Percentiles rank a stretch among this genome's conserved stretches.
These are phyloP conservation scores for Caenorhabditis sp. DNA, from an alignment of 2,888 invertebrate species.

Conservation along the genomic window DNA sequence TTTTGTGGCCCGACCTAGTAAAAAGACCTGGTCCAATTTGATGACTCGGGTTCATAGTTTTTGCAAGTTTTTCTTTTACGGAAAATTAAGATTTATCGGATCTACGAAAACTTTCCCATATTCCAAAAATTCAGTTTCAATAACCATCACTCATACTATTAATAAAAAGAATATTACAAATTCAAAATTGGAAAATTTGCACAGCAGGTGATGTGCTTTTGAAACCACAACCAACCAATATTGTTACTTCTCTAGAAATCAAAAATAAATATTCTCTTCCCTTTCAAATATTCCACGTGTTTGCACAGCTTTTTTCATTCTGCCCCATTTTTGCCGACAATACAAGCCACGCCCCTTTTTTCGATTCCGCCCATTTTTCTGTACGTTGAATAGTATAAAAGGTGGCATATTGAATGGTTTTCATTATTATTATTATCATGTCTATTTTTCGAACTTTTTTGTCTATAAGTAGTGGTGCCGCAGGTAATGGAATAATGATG, in stretches of 20 bases:
- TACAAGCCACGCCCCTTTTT: slow-evolving; percentile 8
- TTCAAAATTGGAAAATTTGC: slow-evolving; percentile 1
- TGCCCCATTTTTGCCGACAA: slow-evolving; percentile 4
- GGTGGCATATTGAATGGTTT: not conserved
- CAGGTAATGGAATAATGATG: slow-evolving; percentile 31
- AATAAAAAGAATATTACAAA: too few relatives aligned
- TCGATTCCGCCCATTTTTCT: not conserved
- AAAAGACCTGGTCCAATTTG: too few relatives aligned
- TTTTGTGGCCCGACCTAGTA: too few relatives aligned
- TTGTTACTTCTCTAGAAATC: not conserved
- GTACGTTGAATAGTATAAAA: slow-evolving; percentile 15
- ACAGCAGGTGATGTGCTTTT: slow-evolving; percentile 12
- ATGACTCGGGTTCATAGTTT: too few relatives aligned
- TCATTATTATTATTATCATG: not conserved
- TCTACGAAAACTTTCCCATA: slow-evolving; percentile 11
- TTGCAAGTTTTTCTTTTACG: too few relatives aligned
- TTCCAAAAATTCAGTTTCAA: slow-evolving; percentile 6
- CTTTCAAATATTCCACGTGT: slow-evolving; percentile 3
- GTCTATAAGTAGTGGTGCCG: slow-evolving; percentile 51
- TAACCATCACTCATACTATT: not conserved
- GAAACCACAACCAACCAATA: slow-evolving; percentile 4
- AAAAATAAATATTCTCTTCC: not conserved
- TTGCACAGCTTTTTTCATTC: slow-evolving; percentile 33
- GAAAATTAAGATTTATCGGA: too few relatives aligned
- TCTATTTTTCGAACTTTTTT: not conserved